Conservation (phyloP, 1,140 invertebrate genomes). For the Nylanderia fulva region DNA sequence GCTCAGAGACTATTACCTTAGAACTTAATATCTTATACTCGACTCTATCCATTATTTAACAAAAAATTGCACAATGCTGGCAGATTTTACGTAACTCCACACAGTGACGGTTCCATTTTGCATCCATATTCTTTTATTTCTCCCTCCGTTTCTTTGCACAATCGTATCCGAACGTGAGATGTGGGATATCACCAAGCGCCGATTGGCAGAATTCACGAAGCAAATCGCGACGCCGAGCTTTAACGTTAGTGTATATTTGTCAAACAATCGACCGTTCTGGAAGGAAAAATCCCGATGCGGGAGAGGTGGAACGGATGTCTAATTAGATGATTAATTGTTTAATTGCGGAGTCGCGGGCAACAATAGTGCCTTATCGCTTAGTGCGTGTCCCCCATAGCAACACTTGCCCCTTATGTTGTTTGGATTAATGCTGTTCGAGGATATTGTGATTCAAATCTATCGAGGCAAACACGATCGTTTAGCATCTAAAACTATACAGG, state of each 20-base stretch:
- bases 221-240: constrained; percentile 12
- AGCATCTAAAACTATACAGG: neutral
- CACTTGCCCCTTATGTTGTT: constrained; percentile 60
- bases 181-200: constrained; percentile 31
- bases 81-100: neutral
- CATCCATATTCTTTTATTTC: constrained; percentile 25
- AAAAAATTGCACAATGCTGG: too few relatives aligned
- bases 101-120: constrained; percentile 7
- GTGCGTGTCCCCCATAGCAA: constrained; percentile 75
- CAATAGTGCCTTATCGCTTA: constrained; percentile 77
- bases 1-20: too few relatives aligned
- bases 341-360: constrained; percentile 72
- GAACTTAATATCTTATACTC: too few relatives aligned
- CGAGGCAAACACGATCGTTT: constrained; percentile 27
- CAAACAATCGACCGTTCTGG: constrained; percentile 59
- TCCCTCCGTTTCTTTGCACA: constrained; percentile 9
- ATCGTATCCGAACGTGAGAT: constrained; percentile 39
- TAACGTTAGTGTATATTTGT: constrained; percentile 65
- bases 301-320: constrained; percentile 67
- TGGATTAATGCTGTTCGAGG: constrained; percentile 13
- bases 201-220: constrained; percentile 34
- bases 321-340: constrained; percentile 83
- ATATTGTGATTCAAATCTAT: constrained; percentile 41
- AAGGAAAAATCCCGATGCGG: constrained; percentile 56
- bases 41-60: neutral